Conservation (phyloP, 2,797 vertebrate species). For the Hippopotamyrus pictus region DNA sequence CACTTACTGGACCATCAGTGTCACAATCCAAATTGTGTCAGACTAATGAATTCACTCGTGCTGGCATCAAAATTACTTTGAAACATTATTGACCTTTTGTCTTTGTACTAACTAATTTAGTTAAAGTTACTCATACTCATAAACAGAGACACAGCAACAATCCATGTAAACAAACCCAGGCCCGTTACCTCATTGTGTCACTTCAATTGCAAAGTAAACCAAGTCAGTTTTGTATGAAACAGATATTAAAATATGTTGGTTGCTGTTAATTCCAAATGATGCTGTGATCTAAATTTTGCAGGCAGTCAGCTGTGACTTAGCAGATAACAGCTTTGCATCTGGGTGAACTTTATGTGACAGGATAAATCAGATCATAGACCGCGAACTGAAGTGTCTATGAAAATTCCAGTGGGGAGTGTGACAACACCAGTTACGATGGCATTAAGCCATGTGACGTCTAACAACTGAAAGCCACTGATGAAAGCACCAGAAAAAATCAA, state of each 20-base stretch:
- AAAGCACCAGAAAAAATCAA: background rate
- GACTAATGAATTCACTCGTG: conserved; percentile 14
- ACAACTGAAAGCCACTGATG: background rate
- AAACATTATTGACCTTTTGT: conserved; percentile 12
- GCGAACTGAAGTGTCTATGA: background rate
- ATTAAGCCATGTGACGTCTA: background rate
- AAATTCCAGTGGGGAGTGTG: background rate
- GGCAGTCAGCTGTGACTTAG: background rate
- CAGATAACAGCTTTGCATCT: background rate
- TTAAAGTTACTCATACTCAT: background rate
- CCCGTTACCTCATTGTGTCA: background rate
- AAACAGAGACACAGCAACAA: background rate
- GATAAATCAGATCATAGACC: background rate
- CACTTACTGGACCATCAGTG: background rate
- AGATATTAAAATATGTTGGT: background rate
- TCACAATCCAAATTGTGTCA: conserved; percentile 6
- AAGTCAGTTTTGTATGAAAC: background rate
- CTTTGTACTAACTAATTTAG: background rate
- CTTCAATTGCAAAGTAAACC: background rate
- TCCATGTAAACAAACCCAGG: background rate
- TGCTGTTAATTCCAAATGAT: background rate
- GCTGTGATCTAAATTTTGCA: background rate
- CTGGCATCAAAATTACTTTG: conserved; percentile 13
- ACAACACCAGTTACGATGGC: background rate
- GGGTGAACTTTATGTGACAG: background rate